Conservation (phyloP, 2,888 invertebrate species). For the Oxycera nigricornis region DNA sequence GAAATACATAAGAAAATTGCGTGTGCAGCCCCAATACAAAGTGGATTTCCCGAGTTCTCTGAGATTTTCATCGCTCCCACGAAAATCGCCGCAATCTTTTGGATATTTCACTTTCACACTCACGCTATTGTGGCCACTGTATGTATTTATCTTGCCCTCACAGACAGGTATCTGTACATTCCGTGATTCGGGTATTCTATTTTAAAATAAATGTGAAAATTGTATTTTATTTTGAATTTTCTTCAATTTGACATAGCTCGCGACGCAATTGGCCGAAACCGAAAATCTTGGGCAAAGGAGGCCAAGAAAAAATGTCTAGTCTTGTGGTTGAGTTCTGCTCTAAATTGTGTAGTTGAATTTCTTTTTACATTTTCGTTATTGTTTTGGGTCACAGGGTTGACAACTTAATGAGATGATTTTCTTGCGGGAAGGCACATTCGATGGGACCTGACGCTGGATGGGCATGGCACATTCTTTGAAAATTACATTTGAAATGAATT, state of each 20-base stretch:
- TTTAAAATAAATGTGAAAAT: background rate
- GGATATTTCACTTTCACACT: background rate
- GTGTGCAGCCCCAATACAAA: constrained; percentile 1
- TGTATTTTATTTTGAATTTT: constrained; percentile 1
- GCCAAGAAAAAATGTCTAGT: background rate
- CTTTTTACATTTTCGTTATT: background rate
- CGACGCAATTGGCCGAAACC: background rate
- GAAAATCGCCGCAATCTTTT: constrained; percentile 17
- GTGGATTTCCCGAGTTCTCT: constrained; percentile 31
- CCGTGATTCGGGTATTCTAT: background rate
- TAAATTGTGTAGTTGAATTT: background rate
- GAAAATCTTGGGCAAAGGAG: constrained; percentile 3
- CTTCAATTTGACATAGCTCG: background rate
- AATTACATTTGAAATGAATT: no score
- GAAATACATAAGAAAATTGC: no score
- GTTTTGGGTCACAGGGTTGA: background rate
- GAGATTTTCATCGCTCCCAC: constrained; percentile 31
- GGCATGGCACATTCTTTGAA: no score
- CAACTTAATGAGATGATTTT: constrained; percentile 5
- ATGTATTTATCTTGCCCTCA: background rate
- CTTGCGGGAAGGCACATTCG: no score
- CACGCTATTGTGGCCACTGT: background rate
- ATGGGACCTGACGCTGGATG: no score
- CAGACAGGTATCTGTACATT: constrained; percentile 1
- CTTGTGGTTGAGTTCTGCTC: background rate